Base-by-base conservation (phyloP, 2,888 invertebrate species). In the Patella depressa region DNA sequence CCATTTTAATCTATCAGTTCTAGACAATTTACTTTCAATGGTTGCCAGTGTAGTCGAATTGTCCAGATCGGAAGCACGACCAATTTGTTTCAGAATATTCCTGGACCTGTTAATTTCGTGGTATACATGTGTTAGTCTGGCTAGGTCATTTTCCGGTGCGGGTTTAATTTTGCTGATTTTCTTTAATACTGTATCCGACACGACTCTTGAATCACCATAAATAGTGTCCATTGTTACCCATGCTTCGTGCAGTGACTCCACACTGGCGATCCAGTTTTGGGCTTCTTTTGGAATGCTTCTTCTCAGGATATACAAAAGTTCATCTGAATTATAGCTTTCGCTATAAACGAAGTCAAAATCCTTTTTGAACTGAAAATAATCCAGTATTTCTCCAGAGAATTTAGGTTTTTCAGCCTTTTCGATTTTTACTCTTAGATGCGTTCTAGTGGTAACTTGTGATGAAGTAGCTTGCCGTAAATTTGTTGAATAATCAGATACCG, bases 91-190 rank as follows among this genome's bases (percentile, higher is more conserved):
- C n/a, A 65, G 65, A 19, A 65, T 65, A 19, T 19, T 65, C 19
- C 19, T 59, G 59, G 59, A 65, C 24, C 11, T 65, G 4, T 3
- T 65, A 19, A 65, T 65, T 65, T 65, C 65, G 12, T 65, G 65
- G 65, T 65, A 65, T 19, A 65, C 2, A 11, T 65, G 65, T 65
- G 65, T 19, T 3, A 65, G 65, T n/a, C 17, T 65, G 24, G 65
- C 19, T 24, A 65, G 24, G 4, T 65, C 24, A 19, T 65, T 65
- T n/a, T 65, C 65, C 24, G 65, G 65, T 65, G 19, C 65, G 9
- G 65, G 65, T n/a, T 65, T 65, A 65, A 65, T 65, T n/a, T 65
- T 65, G 24, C 65, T 65, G n/a, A 65, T 65, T 19, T 65, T 65
- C 65, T 65, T 65, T 24, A 65, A 24, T 65, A 65, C 65, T 19